Percentiles rank a stretch among this genome's conserved stretches.
Evolutionary conservation across 2,113 vertebrate genomes (phyloP).

Genomic region (Galemys pyrenaicus): DNA sequence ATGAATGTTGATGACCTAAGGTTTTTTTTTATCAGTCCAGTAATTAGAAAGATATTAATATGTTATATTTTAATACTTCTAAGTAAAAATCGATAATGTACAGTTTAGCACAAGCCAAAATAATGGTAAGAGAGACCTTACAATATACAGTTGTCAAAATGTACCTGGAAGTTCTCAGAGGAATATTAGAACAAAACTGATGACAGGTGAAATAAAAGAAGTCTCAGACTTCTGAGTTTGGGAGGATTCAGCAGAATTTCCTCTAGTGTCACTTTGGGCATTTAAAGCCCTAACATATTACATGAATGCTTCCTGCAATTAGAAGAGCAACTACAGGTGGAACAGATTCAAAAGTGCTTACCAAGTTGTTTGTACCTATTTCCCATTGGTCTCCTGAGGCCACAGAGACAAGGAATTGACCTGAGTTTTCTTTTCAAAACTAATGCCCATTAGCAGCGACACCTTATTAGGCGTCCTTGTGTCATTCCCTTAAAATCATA

Average conservation of each 20-base stretch:
- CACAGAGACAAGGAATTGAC: constrained; percentile 38
- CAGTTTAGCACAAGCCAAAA: constrained; percentile 4
- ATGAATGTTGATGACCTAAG: background rate
- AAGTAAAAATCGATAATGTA: constrained; percentile 20
- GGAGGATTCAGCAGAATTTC: constrained; percentile 70
- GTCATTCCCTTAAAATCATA: constrained; percentile 68
- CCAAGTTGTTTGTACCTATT: constrained; percentile 57
- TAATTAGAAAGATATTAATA: constrained; percentile 58
- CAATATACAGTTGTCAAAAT: constrained; percentile 64
- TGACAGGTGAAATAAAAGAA: constrained; percentile 52
- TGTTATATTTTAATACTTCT: constrained; percentile 37
- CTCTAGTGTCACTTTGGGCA: constrained; percentile 59
- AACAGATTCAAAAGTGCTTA: constrained; percentile 62
- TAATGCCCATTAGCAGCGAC: constrained; percentile 25
- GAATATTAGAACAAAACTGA: constrained; percentile 55
- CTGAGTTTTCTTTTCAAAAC: constrained; percentile 35
- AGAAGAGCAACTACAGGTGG: constrained; percentile 56
- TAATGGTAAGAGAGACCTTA: constrained; percentile 16
- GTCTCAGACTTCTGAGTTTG: constrained; percentile 29
- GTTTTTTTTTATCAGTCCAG: background rate
- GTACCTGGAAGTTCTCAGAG: constrained; percentile 35
- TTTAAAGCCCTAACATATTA: constrained; percentile 51
- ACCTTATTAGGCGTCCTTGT: constrained; percentile 54
- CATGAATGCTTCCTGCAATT: constrained; percentile 63
- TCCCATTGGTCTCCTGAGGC: constrained; percentile 57